Percentiles rank a stretch among this genome's conserved stretches.
Evolutionary conservation across 2,797 vertebrate genomes (phyloP).

Genomic region (Onychomys leucogaster): DNA sequence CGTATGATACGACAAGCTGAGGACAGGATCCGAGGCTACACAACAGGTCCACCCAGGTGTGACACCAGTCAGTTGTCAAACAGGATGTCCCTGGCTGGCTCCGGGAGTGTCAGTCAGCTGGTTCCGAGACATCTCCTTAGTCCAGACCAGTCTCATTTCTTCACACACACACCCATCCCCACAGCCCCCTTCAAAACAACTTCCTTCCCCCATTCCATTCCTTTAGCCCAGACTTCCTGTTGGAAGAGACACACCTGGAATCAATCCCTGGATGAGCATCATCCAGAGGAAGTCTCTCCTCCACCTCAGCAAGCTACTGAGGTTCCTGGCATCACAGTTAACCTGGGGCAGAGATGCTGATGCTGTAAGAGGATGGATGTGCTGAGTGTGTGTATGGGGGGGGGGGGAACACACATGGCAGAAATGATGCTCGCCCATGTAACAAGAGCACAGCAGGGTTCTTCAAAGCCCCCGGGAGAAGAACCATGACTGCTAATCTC

Average conservation of each 20-base stretch:
- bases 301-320: background rate
- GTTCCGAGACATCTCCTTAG: background rate
- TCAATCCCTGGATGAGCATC: accelerated
- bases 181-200: background rate
- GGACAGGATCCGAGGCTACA: background rate
- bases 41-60: background rate
- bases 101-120: background rate
- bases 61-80: background rate
- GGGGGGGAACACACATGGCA: accelerated
- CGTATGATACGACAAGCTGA: accelerated
- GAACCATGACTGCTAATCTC: background rate
- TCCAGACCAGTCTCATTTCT: too few relatives aligned
- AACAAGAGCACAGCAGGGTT: accelerated
- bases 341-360: background rate
- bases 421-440: background rate
- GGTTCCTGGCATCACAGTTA: accelerated
- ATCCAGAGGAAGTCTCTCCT: accelerated
- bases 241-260: too few relatives aligned
- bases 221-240: background rate
- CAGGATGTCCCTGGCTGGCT: background rate
- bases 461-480: background rate
- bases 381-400: background rate
- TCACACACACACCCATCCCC: too few relatives aligned
- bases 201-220: background rate
- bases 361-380: background rate